Evolutionary conservation across 53 echinoderm and acorn worm genomes (phyloP).

Genomic region (Henricia sp.): DNA sequence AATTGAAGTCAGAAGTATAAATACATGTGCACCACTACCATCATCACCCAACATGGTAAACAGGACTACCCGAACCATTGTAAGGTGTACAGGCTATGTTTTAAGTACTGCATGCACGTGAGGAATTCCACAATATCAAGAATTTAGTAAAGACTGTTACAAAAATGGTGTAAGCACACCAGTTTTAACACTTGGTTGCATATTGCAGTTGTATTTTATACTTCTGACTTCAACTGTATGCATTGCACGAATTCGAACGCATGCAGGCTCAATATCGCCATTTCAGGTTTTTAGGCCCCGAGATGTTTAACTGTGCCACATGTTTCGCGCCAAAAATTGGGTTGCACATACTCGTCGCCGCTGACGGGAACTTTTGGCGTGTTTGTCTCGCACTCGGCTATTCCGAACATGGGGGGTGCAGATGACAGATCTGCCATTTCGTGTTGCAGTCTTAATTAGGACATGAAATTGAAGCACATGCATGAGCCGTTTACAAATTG

Average conservation of each 20-base stretch:
- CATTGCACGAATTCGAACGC: no score
- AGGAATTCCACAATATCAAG: no score
- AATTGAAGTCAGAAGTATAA: no score
- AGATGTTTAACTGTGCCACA: background rate
- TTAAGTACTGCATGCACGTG: no score
- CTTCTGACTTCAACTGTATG: background rate
- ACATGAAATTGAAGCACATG: background rate
- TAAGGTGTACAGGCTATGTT: no score
- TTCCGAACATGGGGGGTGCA: background rate
- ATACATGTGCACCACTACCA: no score
- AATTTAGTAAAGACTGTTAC: no score
- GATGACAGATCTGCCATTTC: background rate
- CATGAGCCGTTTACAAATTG: background rate
- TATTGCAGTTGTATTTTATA: background rate
- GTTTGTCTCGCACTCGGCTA: background rate
- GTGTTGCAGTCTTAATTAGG: background rate
- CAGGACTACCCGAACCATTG: no score
- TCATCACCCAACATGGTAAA: no score
- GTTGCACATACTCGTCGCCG: background rate
- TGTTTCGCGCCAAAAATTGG: background rate
- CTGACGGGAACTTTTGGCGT: background rate
- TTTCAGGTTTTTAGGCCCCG: no score
- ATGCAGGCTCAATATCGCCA: no score
- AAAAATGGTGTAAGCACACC: no score
- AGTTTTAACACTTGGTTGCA: background rate